A percentile compares a stretch with the other conserved stretches of the same genome.
Evolutionary conservation across 1,140 invertebrate genomes (phyloP).

Genomic region (Trachymyrmex cornetzi): DNA sequence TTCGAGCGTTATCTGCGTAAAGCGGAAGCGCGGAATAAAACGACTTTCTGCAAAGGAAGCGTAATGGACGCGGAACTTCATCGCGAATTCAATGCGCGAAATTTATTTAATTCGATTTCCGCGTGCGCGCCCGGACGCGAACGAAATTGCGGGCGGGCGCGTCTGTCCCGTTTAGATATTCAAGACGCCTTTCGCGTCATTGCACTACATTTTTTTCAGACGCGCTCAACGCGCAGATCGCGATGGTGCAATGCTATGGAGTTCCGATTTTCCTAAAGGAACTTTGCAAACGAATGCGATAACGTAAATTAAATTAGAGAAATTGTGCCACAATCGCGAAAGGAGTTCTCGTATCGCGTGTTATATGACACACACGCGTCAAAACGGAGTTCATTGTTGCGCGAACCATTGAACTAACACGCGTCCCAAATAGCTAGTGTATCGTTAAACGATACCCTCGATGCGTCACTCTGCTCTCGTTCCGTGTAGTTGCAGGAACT

Average conservation of each 20-base stretch:
- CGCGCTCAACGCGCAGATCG: not conserved
- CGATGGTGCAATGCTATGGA: not conserved
- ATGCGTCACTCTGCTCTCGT: conserved; percentile 46
- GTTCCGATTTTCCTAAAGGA: not conserved
- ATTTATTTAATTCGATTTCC: conserved; percentile 63
- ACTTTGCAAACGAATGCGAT: not conserved
- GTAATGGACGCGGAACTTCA: conserved; percentile 54
- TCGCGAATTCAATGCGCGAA: conserved; percentile 53
- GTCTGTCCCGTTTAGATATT: conserved; percentile 21
- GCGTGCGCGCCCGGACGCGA: not conserved
- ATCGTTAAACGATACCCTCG: conserved; percentile 63
- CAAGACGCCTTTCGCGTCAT: conserved; percentile 19
- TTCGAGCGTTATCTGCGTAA: conserved; percentile 59
- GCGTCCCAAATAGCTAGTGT: conserved; percentile 49
- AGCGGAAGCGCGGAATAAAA: conserved; percentile 57
- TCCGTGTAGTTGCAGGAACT: not conserved
- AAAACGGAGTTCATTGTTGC: conserved; percentile 10
- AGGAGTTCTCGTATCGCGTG: not conserved
- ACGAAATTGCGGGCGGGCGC: conserved; percentile 17
- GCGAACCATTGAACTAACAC: conserved; percentile 4
- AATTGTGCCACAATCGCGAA: not conserved
- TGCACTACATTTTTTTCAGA: conserved; percentile 4
- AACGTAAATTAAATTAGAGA: conserved; percentile 11
- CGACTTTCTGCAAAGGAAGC: conserved; percentile 50
- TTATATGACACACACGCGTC: not conserved